A percentile compares a stretch with the other conserved stretches of the same genome.
These are phyloP conservation scores for Blastobasis adustella DNA, from an alignment of 2,888 invertebrate genomes.

Conservation along the genomic window DNA sequence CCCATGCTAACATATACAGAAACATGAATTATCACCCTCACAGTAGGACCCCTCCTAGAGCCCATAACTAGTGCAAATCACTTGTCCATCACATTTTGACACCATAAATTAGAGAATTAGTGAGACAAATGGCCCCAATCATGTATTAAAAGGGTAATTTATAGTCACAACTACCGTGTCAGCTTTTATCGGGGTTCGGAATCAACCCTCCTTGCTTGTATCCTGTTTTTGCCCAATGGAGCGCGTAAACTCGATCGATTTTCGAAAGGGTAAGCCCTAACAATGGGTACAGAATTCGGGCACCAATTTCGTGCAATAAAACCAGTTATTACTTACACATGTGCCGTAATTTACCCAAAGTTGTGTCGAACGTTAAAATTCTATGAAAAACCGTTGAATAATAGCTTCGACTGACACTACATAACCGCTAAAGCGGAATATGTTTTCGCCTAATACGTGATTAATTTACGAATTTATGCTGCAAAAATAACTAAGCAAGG, in stretches of 20 bases:
- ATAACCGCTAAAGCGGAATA: too few relatives aligned
- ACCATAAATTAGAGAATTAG: conserved; percentile 9
- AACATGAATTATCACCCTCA: not conserved
- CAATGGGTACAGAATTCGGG: too few relatives aligned
- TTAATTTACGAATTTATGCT: not conserved
- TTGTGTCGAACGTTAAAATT: not conserved
- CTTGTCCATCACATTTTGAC: conserved; percentile 2
- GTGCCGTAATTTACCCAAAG: not conserved
- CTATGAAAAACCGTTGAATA: not conserved
- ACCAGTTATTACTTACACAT: conserved; percentile 7
- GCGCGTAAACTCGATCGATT: conserved; percentile 11
- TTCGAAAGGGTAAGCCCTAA: conserved; percentile 1
- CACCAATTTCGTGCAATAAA: conserved; percentile 2
- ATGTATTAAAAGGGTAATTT: conserved; percentile 11
- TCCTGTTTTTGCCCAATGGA: conserved; percentile 13
- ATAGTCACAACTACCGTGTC: not conserved
- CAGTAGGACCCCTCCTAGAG: not conserved
- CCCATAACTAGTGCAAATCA: not conserved
- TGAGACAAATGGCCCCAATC: conserved; percentile 6
- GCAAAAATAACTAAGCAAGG: not conserved
- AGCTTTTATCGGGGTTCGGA: not conserved
- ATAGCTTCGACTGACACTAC: not conserved
- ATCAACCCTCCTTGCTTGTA: conserved; percentile 5
- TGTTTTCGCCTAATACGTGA: not conserved
- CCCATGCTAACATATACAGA: not conserved